Evolutionary conservation across 1,140 invertebrate species (phyloP), one percentile per base, ranked within the genome.

Genomic region (Melitaea cinxia): DNA sequence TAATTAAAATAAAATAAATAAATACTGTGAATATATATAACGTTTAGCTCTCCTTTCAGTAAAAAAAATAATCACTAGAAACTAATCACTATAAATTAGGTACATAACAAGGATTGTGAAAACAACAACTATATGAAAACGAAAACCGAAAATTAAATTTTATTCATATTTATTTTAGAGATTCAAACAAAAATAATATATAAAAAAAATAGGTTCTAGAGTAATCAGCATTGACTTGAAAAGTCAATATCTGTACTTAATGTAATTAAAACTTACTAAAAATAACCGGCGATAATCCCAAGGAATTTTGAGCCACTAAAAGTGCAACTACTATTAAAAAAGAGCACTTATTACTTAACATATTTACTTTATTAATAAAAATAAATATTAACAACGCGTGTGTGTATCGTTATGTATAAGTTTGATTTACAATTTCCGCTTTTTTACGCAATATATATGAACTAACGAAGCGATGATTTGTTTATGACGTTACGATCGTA

Each of bases 231-330:
- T 58, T 30, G 17, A 33, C 12, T n/a, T 4, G 10, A 58, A 17
- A 17, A 6, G 6, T 10, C 24, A 33, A 19, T 39, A n/a, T n/a
- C n/a, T n/a, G n/a, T n/a, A n/a, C n/a, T 19, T 61, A 61, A 61
- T 61, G 35, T 37, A 59, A 65, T 65, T 56, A 82, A 30, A 78
- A 87, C 83, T 85, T 72, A 83, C 89, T 89, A 26, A 89, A 77
- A 68, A 89, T 81, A 70, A 90, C 78, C 19, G 88, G 88, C 21
- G 89, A 91, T 21, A 88, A 70, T 52, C 82, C 82, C 45, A 81
- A 76, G 23, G 85, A 81, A 39, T 83, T 80, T 39, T 75, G 69
- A 42, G 80, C 63, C 58, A 85, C 59, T 45, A 88, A 60, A 68
- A 81, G 85, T 60, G 75, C 66, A 73, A 85, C 78, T 39, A 83